Conservation (phyloP, 1,140 invertebrate genomes). For the Bombus balteatus region DNA sequence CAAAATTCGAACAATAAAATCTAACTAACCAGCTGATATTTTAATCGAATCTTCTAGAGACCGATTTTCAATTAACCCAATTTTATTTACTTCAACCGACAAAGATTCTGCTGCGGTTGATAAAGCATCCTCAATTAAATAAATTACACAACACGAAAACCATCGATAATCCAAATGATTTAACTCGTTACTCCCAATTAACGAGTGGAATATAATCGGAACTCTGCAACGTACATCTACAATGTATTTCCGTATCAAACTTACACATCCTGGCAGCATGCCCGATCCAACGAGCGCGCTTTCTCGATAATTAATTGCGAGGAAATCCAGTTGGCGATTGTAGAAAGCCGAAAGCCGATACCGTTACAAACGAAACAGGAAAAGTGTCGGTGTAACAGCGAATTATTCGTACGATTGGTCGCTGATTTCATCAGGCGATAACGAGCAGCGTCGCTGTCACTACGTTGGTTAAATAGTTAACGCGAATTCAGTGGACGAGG, state of each 20-base stretch:
- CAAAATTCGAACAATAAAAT: too few relatives aligned
- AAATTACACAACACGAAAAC: neutral
- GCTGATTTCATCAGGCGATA: conserved; percentile 5
- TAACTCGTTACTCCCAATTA: neutral
- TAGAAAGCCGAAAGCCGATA: conserved; percentile 33
- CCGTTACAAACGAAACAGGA: neutral
- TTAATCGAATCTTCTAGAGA: too few relatives aligned
- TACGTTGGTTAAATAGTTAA: conserved; percentile 15
- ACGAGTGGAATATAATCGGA: neutral
- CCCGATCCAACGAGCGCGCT: neutral
- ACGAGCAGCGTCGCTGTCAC: neutral
- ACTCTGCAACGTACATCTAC: neutral
- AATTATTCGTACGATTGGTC: neutral
- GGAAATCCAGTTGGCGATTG: conserved; percentile 1
- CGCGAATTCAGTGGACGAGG: conserved; percentile 9
- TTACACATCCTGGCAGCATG: too few relatives aligned
- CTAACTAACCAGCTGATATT: too few relatives aligned
- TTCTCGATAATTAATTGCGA: conserved; percentile 26
- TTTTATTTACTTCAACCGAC: neutral
- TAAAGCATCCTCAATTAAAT: neutral
- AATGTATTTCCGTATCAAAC: neutral
- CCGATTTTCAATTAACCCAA: neutral
- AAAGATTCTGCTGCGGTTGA: neutral
- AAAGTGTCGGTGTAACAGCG: neutral
- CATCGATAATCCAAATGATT: neutral